These are phyloP conservation scores for Anolis apletophallus DNA, from an alignment of 2,797 vertebrate genomes.

Conservation along the genomic window DNA sequence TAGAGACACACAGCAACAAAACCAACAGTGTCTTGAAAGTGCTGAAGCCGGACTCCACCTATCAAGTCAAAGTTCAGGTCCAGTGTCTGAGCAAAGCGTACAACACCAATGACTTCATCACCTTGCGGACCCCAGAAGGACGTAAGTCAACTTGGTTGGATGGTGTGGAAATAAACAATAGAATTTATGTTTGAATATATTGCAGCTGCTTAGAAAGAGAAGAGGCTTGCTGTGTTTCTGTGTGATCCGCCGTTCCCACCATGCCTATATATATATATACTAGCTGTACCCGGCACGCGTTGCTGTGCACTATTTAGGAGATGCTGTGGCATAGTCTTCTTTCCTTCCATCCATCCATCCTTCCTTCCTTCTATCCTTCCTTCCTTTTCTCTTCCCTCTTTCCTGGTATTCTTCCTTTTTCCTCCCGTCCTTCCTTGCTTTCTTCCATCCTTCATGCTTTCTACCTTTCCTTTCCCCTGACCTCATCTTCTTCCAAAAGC, in stretches of 20 bases:
- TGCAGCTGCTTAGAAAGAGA: not conserved
- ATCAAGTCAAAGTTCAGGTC: conserved; percentile 94
- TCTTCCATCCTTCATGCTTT: no score
- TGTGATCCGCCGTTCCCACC: not conserved
- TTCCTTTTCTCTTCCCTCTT: no score
- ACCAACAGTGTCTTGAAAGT: conserved; percentile 86
- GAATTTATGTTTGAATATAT: not conserved
- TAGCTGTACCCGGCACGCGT: no score
- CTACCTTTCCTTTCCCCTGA: no score
- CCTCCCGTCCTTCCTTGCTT: no score
- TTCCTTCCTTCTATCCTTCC: no score
- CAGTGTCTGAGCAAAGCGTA: conserved; percentile 91
- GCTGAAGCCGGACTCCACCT: conserved; percentile 92
- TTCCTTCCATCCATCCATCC: no score
- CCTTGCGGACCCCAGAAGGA: conserved; percentile 90
- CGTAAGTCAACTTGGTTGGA: conserved; percentile 79
- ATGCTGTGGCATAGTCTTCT: no score
- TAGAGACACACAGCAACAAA: conserved; percentile 97
- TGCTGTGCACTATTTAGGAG: no score
- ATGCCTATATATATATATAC: not conserved
- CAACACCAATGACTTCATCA: conserved; percentile 91
- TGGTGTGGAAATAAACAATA: not conserved
- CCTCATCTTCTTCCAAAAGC: no score
- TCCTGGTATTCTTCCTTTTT: no score
- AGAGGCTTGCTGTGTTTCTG: not conserved